Conservation (phyloP, 2,797 vertebrate species). For the Sandelia bainsii region DNA sequence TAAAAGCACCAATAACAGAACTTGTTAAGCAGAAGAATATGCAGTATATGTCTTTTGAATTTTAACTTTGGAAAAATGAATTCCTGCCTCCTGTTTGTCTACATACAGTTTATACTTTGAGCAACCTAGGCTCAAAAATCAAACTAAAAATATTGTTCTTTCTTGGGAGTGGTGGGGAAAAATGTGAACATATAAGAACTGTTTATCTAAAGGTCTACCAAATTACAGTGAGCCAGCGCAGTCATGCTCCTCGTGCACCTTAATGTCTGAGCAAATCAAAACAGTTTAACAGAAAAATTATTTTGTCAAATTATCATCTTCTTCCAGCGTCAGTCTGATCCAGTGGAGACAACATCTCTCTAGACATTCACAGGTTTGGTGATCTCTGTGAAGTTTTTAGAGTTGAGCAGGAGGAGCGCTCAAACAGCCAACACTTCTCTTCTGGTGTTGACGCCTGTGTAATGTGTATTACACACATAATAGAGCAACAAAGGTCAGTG, state of each 20-base stretch:
- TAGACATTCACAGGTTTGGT: background rate
- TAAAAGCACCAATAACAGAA: slow-evolving; percentile 11
- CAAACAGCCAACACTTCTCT: too few species aligned
- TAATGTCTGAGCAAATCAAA: background rate
- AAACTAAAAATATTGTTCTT: background rate
- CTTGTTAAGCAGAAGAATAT: slow-evolving; percentile 33
- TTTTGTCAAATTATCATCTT: too few species aligned
- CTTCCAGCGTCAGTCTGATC: background rate
- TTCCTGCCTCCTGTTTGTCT: slow-evolving; percentile 15
- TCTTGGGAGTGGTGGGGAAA: background rate
- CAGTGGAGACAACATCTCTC: background rate
- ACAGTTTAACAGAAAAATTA: background rate
- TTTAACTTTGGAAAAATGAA: slow-evolving; percentile 21
- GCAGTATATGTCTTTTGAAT: slow-evolving; percentile 32
- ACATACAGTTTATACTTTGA: background rate
- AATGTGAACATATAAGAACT: background rate
- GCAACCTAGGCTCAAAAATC: background rate
- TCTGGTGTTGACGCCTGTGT: too few species aligned
- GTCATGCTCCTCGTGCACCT: background rate
- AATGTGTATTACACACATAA: too few species aligned
- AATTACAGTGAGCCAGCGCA: background rate
- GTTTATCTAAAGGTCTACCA: background rate
- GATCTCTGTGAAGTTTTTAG: background rate
- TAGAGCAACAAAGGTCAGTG: too few species aligned
- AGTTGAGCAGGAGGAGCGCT: too few species aligned